Evolutionary conservation across 2,888 invertebrate genomes (phyloP), one percentile per base, ranked within the genome.

Genomic region (Synergus umbraculus): DNA sequence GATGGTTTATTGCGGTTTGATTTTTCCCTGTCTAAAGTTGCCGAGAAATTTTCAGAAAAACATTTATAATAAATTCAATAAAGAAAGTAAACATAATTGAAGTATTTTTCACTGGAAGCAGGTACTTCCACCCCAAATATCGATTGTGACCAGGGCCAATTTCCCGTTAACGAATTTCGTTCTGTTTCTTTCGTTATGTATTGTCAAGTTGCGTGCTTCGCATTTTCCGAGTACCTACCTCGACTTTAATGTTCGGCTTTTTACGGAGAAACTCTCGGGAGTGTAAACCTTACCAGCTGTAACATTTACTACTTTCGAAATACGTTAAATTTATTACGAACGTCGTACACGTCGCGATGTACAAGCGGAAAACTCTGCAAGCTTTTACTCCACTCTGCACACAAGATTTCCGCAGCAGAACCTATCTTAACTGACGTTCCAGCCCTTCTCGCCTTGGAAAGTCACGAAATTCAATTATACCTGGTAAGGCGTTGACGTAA

Each of bases 281-380:
- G 67, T 73, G 54, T 73, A 73, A 41, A 73, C 73, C 73, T 69
- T 69, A 69, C 46, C n/a, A 73, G 82, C 76, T 79, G 81, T 83
- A 81, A 83, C 81, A 80, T 85, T 83, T 83, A 83, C 79, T 78
- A 78, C 80, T 82, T 79, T 84, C 67, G 78, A 81, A 83, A 81
- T 79, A 78, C 82, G 79, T 78, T 73, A 79, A 83, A 85, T 85
- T 84, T 83, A 85, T 84, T 78, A 80, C 80, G 49, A 73, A 37
- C 73, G 37, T 49, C 41, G 46, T 37, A 29, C 15, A 73, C 65
- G 77, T 73, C 54, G 73, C 73, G 73, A 54, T 73, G 29, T 73
- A 73, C 73, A 37, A 73, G 54, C 73, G 54, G 73, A 73, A 73
- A 73, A 73, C 73, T 58, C 54, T 73, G 73, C 54, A 54, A 73